A percentile compares a stretch with the other conserved stretches of the same genome.
phyloP scores from a whole-genome alignment of 2,888 invertebrate species.

The Himalopsyche tibetana region DNA sequence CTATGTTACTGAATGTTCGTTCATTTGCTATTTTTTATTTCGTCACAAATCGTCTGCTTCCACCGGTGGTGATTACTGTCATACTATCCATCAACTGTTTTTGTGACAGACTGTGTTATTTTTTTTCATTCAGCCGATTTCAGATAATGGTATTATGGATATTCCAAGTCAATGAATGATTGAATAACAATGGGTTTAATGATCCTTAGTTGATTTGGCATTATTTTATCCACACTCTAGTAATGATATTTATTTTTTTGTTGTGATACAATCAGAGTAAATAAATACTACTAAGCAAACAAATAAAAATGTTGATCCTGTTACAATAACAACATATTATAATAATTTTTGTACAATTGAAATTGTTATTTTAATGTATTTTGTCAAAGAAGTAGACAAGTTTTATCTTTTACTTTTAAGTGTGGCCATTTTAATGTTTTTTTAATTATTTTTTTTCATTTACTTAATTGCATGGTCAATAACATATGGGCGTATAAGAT shows the following conservation, averaged over 20 bases:
- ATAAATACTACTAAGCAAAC: too few species aligned
- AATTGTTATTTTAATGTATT: too few species aligned
- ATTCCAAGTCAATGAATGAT: neutral
- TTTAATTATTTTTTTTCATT: too few species aligned
- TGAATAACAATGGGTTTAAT: neutral
- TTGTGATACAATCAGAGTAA: too few species aligned
- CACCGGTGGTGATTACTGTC: slow-evolving; percentile 2
- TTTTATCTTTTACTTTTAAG: too few species aligned
- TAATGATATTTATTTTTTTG: neutral
- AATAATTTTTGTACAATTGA: too few species aligned
- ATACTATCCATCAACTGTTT: slow-evolving; percentile 17
- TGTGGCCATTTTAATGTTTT: too few species aligned
- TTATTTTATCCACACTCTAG: neutral
- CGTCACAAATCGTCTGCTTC: slow-evolving; percentile 5
- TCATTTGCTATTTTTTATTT: slow-evolving; percentile 8
- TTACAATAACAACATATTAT: too few species aligned
- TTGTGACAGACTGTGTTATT: slow-evolving; percentile 2
- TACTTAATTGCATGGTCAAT: too few species aligned
- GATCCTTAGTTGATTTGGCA: neutral
- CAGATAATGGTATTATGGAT: slow-evolving; percentile 18
- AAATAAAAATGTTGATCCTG: too few species aligned
- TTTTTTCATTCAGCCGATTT: slow-evolving; percentile 1
- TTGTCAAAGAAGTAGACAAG: too few species aligned
- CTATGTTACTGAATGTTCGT: neutral
- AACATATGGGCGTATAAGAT: too few species aligned